phyloP scores from a whole-genome alignment of 2,113 vertebrate species.

The Sinocyclocheilus anophthalmus region DNA sequence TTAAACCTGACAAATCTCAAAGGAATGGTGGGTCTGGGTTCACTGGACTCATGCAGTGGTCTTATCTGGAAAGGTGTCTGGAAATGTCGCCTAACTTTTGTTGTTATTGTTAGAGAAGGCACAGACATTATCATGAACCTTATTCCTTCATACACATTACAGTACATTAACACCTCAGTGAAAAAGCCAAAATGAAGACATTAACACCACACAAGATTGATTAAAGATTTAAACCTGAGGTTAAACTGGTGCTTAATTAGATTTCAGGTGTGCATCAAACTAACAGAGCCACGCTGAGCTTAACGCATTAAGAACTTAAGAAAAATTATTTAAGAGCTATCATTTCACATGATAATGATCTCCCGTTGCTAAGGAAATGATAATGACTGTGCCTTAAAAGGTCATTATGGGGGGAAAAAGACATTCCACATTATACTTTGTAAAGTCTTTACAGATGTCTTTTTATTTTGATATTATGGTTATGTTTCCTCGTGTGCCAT shows the following conservation, averaged over 20 bases:
- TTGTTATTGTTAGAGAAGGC: constrained; percentile 69
- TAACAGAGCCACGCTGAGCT: background rate
- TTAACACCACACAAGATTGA: background rate
- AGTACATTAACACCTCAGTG: too few relatives aligned
- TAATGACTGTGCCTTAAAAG: constrained; percentile 78
- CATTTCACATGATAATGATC: background rate
- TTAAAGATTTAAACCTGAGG: background rate
- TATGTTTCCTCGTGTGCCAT: constrained; percentile 91
- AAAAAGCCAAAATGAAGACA: too few relatives aligned
- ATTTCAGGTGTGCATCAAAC: constrained; percentile 9
- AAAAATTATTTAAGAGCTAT: background rate
- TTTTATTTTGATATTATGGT: constrained; percentile 81
- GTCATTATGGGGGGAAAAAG: constrained; percentile 43
- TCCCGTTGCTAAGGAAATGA: constrained; percentile 54
- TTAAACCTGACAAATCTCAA: constrained; percentile 18
- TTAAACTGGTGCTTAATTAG: background rate
- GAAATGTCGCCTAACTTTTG: constrained; percentile 25
- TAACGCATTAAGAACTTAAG: background rate
- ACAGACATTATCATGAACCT: constrained; percentile 75
- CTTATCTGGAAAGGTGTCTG: constrained; percentile 40
- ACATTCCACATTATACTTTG: constrained; percentile 76
- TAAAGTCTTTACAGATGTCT: constrained; percentile 74
- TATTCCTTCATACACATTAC: constrained; percentile 9
- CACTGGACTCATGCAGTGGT: constrained; percentile 43
- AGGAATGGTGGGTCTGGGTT: constrained; percentile 32